phyloP scores from a whole-genome alignment of 2,888 invertebrate genomes.

The Hydriomena furcata region DNA sequence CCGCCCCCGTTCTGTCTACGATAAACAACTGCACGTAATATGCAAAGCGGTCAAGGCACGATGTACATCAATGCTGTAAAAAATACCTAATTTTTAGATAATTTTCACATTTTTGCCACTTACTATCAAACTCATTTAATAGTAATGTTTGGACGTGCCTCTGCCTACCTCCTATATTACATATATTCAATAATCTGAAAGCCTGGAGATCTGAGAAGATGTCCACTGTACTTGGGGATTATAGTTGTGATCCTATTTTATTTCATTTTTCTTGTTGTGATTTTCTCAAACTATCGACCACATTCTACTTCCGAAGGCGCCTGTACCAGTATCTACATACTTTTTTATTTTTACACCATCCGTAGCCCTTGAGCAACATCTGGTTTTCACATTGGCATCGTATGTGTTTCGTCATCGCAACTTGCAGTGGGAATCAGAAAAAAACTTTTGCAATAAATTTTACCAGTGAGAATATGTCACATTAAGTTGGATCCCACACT shows the following conservation, averaged over 20 bases:
- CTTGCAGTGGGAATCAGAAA: slow-evolving; percentile 25
- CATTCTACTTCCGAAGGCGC: too few relatives aligned
- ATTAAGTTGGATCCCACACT: background rate
- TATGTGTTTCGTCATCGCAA: slow-evolving; percentile 25
- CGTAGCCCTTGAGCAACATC: slow-evolving; percentile 38
- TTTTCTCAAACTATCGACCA: too few relatives aligned
- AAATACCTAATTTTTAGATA: slow-evolving; percentile 6
- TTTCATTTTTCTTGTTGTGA: too few relatives aligned
- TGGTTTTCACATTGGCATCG: slow-evolving; percentile 36
- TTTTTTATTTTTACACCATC: slow-evolving; percentile 35
- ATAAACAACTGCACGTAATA: slow-evolving; percentile 18
- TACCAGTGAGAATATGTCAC: background rate
- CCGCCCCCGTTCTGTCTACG: slow-evolving; percentile 23
- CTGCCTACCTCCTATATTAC: too few relatives aligned
- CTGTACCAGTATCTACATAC: background rate
- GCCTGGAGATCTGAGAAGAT: too few relatives aligned
- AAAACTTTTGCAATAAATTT: slow-evolving; percentile 1
- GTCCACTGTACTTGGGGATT: too few relatives aligned
- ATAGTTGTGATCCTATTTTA: too few relatives aligned
- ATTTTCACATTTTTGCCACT: background rate
- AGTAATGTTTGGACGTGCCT: too few relatives aligned
- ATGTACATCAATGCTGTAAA: slow-evolving; percentile 24
- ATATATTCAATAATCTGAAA: too few relatives aligned
- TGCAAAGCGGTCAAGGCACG: slow-evolving; percentile 24
- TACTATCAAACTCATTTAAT: too few relatives aligned